Evolutionary conservation across 2,113 vertebrate species (phyloP).

Genomic region (Saguinus midas): DNA sequence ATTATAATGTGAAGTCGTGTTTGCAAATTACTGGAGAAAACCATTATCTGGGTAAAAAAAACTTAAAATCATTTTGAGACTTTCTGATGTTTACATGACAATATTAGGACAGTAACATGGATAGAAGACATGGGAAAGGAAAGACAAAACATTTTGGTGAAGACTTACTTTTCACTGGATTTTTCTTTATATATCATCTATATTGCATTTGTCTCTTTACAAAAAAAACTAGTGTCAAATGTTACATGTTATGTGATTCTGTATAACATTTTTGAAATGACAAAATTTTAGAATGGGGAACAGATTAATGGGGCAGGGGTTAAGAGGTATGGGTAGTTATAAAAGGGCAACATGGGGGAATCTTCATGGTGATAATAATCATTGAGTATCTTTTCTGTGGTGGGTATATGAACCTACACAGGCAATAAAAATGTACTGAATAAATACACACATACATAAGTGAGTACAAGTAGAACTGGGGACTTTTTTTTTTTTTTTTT

Average conservation of each 20-base stretch:
- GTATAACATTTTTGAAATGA: constrained; percentile 32
- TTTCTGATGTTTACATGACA: neutral
- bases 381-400: neutral
- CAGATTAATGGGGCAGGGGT: neutral
- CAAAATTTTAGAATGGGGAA: neutral
- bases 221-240: neutral
- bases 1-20: neutral
- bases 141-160: neutral
- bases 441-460: neutral
- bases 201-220: neutral
- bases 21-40: neutral
- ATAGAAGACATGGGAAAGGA: neutral
- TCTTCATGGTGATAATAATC: neutral
- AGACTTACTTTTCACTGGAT: constrained; percentile 11
- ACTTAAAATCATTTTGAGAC: constrained; percentile 5
- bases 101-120: neutral
- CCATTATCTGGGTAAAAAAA: neutral
- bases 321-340: neutral
- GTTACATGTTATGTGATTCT: neutral
- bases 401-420: neutral
- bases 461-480: neutral
- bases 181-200: neutral
- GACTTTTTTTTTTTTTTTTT: neutral
- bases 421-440: neutral
- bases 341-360: neutral